Percentiles rank a stretch among this genome's conserved stretches.
Evolutionary conservation across 2,113 vertebrate species (phyloP).

Genomic region (Hassar affinis): DNA sequence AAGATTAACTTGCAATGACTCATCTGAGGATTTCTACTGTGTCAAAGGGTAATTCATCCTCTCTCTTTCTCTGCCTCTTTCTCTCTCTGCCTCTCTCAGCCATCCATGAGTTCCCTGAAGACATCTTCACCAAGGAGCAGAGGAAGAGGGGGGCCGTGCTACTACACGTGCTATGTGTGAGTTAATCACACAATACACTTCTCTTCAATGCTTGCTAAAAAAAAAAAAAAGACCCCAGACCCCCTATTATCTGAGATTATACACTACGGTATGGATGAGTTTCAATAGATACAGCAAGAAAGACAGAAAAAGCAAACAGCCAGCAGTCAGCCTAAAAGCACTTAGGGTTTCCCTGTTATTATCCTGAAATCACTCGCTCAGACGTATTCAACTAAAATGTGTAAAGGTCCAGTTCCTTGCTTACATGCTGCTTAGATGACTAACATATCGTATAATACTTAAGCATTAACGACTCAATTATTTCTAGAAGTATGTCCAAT

Average conservation of each 20-base stretch:
- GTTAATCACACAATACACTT: slow-evolving; percentile 45
- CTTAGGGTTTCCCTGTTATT: neutral
- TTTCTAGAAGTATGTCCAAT: neutral
- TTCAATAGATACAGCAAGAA: neutral
- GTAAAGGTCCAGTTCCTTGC: neutral
- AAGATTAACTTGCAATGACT: neutral
- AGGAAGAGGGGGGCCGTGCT: slow-evolving; percentile 69
- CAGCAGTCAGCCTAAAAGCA: neutral
- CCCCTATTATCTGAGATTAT: slow-evolving; percentile 6
- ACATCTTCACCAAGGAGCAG: slow-evolving; percentile 77
- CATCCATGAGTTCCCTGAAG: slow-evolving; percentile 76
- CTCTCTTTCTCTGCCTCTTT: slow-evolving; percentile 12
- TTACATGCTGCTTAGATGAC: neutral
- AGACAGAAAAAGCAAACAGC: neutral
- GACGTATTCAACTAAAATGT: neutral
- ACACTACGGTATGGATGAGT: neutral
- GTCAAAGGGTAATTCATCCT: slow-evolving; percentile 3
- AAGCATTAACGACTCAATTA: neutral
- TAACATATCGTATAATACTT: too few relatives aligned
- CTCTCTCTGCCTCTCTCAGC: slow-evolving; percentile 55
- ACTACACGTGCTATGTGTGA: slow-evolving; percentile 75
- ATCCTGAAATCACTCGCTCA: neutral
- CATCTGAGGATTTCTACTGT: slow-evolving; percentile 6
- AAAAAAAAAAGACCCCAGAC: neutral
- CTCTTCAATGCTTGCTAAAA: slow-evolving; percentile 6